Evolutionary conservation across 2,113 vertebrate genomes (phyloP).

Genomic region (Pristiophorus japonicus): DNA sequence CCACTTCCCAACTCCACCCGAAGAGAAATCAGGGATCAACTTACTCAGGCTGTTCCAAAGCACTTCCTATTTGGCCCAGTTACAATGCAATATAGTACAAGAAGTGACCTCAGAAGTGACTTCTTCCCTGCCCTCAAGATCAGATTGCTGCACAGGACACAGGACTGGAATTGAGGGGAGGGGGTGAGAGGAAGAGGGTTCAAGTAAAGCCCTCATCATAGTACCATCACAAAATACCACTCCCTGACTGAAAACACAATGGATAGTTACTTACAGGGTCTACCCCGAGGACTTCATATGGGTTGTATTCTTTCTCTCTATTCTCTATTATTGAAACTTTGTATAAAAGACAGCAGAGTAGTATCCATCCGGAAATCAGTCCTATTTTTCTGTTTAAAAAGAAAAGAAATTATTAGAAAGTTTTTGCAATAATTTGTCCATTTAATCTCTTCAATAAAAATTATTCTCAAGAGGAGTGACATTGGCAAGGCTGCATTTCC

Average conservation of each 20-base stretch:
- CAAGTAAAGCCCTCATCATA: background rate
- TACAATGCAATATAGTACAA: background rate
- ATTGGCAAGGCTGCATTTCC: background rate
- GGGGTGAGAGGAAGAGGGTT: background rate
- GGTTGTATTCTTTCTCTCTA: slow-evolving; percentile 98
- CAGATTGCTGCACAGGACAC: background rate
- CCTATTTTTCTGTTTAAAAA: slow-evolving; percentile 74
- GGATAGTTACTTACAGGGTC: slow-evolving; percentile 75
- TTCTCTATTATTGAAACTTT: slow-evolving; percentile 96
- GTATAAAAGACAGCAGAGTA: slow-evolving; percentile 90
- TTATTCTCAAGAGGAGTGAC: background rate
- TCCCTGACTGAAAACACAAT: background rate
- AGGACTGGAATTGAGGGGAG: background rate
- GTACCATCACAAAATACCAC: background rate
- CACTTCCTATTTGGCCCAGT: background rate
- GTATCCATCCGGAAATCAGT: slow-evolving; percentile 89
- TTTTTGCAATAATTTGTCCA: background rate
- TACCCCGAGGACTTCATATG: slow-evolving; percentile 88
- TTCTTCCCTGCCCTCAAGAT: background rate
- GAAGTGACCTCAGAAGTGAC: background rate
- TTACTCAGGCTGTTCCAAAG: background rate
- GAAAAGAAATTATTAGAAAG: background rate
- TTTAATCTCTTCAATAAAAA: background rate
- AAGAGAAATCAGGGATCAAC: background rate
- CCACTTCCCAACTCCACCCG: too few relatives aligned